Base-by-base conservation (phyloP, 2,113 vertebrate species). In the Edolisoma coerulescens region DNA sequence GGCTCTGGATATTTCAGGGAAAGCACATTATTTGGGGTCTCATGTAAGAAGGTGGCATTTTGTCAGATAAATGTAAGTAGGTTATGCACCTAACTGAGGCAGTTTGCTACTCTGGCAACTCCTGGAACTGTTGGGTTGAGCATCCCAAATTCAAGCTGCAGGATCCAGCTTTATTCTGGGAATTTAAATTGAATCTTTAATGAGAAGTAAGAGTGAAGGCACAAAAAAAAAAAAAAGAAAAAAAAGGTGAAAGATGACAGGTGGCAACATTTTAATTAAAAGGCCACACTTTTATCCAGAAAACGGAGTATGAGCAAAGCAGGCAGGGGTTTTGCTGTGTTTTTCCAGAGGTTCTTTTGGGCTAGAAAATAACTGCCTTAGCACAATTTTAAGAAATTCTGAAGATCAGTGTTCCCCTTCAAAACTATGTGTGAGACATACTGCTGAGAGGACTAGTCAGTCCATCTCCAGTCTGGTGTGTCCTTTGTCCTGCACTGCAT, bases 31-130 rank as follows among this genome's bases (percentile, higher is more conserved):
- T 97, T 97, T 97, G 94, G 96, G 77, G 75, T 39, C 82, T 94
- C 89, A 89, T 84, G 64, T 95, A 74, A 5, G 50, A 89, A 90
- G 90, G 79, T 95, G 93, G 89, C 80, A 56, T 92, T 97, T 94
- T 91, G 95, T 96, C 91, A 96, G 94, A 84, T 84, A 96, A 94
- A 84, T n/a, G 13, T 96, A 93, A 76, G 90, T 77, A 96, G 86
- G 86, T 95, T 93, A 87, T 63, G 84, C 65, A 77, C 39, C 71
- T 90, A 18, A 65, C 56, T 41, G 64, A 86, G 52, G 28, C 2
- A 15, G 26, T 73, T 83, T 45, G 56, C 42, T 76, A 1, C 52
- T 97, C 81, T 0, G 7, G 57, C 49, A 77, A 7, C 42, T 91
- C 60, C n/a, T 56, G 11, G 57, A 45, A n/a, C 30, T 44, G 69